Evolutionary conservation across 2,888 invertebrate genomes (phyloP), one percentile per base, ranked within the genome.

Genomic region (Drosophila flavopinicola): DNA sequence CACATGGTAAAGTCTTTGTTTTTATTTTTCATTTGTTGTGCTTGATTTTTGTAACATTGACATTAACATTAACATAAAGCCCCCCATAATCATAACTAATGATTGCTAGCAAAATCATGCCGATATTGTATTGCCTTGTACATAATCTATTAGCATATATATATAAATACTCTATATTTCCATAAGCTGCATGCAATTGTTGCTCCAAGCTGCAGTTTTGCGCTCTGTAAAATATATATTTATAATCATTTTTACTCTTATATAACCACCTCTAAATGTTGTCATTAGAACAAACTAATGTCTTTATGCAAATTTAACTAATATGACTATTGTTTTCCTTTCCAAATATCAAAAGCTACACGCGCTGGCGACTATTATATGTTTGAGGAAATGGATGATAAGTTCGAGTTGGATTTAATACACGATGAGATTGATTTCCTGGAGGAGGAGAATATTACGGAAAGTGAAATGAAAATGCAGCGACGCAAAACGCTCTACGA

Each of bases 351-450:
- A 3, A 57, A 60, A 99, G 99, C 99, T 48, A 95, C 99, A 60
- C 95, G 99, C 48, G 98, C 98, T 63, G 99, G 99, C 13, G 99
- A 99, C 92, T 99, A 99, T 92, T 99, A 98, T 92, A 98, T 99
- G 98, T 99, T 99, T 92, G 98, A 99, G 88, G 98, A 98, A 77
- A 94, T 96, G 88, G 95, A 96, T 85, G 96, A 96, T 77, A 95
- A 96, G 59, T 95, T 96, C 35, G 93, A 95, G 68, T 88, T 94
- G 71, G 95, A 94, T 71, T 82, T 94, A 20, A 92, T 93, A 29
- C 93, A 93, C 0, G 93, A 94, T 6, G 93, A 93, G 37, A 93
- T 93, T 25, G 93, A 93, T 20, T 85, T 88, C 78, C 69, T 90
- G 71, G 82, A 90, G 76, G 83, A 90, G 44, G 85, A 89, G 49